Base-by-base conservation (phyloP, 30 jellyfish, hydroid and myxozoan species). In the Turritopsis dohrnii region DNA sequence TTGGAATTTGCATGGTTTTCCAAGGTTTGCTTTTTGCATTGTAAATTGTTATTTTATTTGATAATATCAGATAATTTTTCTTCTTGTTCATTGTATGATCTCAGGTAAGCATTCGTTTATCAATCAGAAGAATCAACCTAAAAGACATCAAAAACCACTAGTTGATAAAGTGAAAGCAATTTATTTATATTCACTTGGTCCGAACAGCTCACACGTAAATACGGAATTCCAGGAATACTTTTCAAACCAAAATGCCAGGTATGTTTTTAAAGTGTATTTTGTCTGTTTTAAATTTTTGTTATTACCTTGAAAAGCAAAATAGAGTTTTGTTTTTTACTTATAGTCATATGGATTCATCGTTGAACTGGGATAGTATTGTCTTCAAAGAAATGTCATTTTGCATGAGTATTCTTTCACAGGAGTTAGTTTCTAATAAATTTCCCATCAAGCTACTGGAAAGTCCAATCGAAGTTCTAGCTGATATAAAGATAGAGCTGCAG, bases 291-390 rank as follows among this genome's bases (percentile, higher is more conserved):
- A 41, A 41, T 41, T 5, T 5, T 41, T 41, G 9, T 13, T 41
- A 3, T 41, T 41, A 5, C 60, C 13, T 41, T 13, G n/a, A n/a
- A n/a, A n/a, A 41, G 60, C 60, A 41, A 41, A 41, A 23, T 73
- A 5, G 26, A 26, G 7, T 41, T 41, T 41, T 13, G 5, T 3
- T 41, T 41, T 41, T 52, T 76, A 65, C 54, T 74, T 79, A 71
- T 71, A 94, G 99, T 66, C 99, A 94, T 65, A 85, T 94, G 94
- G 96, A 94, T 79, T 94, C 99, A 8, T 94, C 99, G 1, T 83
- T 94, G 79, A 89, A 83, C 80, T 94, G 99, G 99, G 99, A 94
- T 79, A 94, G 96, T 73, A 69, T 94, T 79, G 92, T 85, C 21
- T 94, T 94, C 80, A 85, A 83, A 29, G 96, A 94, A 83, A 76